Conservation (phyloP, 2,888 invertebrate species). For the Plagiodera versicolora region DNA sequence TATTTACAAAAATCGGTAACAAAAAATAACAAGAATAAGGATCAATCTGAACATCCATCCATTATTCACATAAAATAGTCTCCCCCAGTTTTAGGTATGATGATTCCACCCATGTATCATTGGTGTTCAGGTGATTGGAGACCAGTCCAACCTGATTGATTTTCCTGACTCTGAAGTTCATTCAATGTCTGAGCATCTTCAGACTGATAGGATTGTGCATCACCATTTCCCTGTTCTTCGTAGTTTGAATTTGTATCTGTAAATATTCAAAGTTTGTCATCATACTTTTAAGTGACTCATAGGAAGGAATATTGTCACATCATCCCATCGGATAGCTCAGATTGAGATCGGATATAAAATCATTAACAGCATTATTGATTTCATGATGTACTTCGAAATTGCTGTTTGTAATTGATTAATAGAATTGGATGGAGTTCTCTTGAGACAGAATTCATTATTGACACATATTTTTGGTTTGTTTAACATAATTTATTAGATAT, state of each 20-base stretch:
- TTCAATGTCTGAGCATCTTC: not conserved
- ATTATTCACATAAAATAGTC: not conserved
- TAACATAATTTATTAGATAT: too few relatives aligned
- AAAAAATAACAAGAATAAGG: not conserved
- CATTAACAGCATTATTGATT: too few relatives aligned
- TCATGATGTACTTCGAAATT: too few relatives aligned
- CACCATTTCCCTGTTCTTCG: not conserved
- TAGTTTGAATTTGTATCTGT: not conserved
- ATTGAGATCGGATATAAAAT: too few relatives aligned
- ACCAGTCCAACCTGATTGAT: not conserved
- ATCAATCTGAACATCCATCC: not conserved
- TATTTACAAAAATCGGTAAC: not conserved
- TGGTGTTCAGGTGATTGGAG: not conserved
- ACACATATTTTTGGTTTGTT: too few relatives aligned
- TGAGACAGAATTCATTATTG: too few relatives aligned
- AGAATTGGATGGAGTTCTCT: too few relatives aligned
- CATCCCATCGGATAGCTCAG: too few relatives aligned
- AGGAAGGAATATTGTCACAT: too few relatives aligned
- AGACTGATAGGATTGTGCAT: not conserved
- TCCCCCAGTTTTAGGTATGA: not conserved
- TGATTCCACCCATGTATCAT: not conserved
- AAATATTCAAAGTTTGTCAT: too few relatives aligned
- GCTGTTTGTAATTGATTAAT: too few relatives aligned
- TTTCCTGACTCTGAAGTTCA: not conserved
- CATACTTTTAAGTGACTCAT: too few relatives aligned